phyloP scores from a whole-genome alignment of 2,113 vertebrate species.

The Gallinago undulata region DNA sequence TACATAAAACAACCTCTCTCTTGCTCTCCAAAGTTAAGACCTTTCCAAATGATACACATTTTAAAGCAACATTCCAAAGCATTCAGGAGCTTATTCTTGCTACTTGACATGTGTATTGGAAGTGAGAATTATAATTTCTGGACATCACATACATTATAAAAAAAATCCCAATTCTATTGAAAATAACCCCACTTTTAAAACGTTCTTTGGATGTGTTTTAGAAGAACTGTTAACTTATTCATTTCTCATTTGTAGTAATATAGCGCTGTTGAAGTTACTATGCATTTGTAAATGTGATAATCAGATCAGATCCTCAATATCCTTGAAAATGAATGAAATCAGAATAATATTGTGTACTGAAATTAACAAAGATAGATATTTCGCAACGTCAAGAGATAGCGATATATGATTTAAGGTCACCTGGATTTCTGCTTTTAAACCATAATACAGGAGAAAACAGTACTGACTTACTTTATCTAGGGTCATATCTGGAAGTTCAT shows the following conservation, averaged over 20 bases:
- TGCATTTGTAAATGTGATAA: not conserved
- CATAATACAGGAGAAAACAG: fast-evolving
- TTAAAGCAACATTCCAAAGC: not conserved
- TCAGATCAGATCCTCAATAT: not conserved
- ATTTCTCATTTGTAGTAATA: not conserved
- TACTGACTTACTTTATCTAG: constrained; percentile 89
- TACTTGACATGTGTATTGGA: not conserved
- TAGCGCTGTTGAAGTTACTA: not conserved
- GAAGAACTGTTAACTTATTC: not conserved
- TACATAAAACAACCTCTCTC: not conserved
- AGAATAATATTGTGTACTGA: not conserved
- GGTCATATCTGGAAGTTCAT: constrained; percentile 98
- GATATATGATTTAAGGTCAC: not conserved
- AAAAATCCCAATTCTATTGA: not conserved
- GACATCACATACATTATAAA: fast-evolving
- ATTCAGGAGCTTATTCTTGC: not conserved
- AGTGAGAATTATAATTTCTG: not conserved
- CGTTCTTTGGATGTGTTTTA: not conserved
- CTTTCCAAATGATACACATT: not conserved
- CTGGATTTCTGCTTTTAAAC: not conserved
- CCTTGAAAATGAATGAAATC: not conserved
- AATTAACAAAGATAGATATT: not conserved
- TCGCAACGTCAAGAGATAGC: not conserved
- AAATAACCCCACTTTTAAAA: not conserved
- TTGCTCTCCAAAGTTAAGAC: not conserved